Evolutionary conservation across 2,113 vertebrate species (phyloP).

Genomic region (Indri indri): DNA sequence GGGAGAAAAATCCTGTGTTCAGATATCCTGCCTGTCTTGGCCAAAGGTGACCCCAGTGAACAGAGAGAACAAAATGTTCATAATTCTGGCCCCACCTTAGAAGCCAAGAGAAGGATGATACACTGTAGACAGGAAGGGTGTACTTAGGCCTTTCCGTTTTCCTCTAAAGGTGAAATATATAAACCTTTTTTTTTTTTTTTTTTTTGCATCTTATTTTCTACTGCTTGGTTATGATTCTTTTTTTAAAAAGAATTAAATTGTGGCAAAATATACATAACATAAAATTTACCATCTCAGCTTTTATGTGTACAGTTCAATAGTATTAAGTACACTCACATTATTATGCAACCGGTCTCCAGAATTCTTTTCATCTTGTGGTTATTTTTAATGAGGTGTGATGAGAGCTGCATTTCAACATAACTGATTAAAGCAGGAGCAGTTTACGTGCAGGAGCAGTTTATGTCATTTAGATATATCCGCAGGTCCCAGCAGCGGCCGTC

Average conservation of each 20-base stretch:
- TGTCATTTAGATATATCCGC: not conserved
- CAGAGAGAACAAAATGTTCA: not conserved
- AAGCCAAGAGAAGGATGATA: not conserved
- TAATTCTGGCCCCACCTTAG: not conserved
- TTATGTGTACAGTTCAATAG: not conserved
- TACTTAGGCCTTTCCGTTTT: not conserved
- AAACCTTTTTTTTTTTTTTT: not conserved
- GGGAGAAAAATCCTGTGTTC: not conserved
- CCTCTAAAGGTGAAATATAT: not conserved
- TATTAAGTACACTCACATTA: not conserved
- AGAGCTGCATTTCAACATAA: not conserved
- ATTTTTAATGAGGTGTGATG: not conserved
- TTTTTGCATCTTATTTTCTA: not conserved
- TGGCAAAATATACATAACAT: not conserved
- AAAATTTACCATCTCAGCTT: not conserved
- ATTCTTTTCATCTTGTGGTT: not conserved
- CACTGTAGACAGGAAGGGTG: not conserved
- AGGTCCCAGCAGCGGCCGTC: not conserved
- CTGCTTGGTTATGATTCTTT: not conserved
- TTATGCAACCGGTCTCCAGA: not conserved
- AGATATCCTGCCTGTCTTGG: not conserved
- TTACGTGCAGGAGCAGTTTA: no score
- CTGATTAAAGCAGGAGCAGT: not conserved
- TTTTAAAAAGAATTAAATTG: not conserved
- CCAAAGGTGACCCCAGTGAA: not conserved